Evolutionary conservation across 1,140 invertebrate species (phyloP).

Genomic region (Hermetia illucens): DNA sequence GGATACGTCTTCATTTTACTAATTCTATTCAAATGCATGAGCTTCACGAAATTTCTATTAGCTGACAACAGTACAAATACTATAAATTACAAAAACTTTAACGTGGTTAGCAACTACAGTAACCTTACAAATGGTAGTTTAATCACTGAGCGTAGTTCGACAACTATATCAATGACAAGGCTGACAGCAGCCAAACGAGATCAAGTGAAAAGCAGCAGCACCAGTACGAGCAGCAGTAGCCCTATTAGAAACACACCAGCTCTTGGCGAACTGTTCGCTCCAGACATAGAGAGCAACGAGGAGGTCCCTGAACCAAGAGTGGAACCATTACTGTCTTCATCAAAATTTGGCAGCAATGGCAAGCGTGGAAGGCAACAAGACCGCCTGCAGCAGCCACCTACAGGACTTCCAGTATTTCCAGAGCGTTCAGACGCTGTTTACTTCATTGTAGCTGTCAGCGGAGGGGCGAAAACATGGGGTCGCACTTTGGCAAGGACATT

Average conservation of each 20-base stretch:
- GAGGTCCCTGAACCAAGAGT: neutral
- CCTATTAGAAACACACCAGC: neutral
- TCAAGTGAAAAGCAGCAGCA: slow-evolving; percentile 1
- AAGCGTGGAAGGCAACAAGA: neutral
- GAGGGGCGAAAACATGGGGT: slow-evolving; percentile 7
- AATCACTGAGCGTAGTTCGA: neutral
- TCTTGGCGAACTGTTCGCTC: neutral
- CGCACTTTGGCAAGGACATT: slow-evolving; percentile 5
- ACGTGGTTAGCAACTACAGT: neutral
- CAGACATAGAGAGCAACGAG: no score
- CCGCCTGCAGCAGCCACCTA: neutral
- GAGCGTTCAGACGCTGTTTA: slow-evolving; percentile 7
- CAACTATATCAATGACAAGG: neutral
- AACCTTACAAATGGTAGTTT: neutral
- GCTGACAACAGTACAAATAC: neutral
- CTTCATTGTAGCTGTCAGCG: slow-evolving; percentile 8
- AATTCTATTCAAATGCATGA: neutral
- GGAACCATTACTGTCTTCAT: neutral
- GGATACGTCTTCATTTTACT: slow-evolving; percentile 1
- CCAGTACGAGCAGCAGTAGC: no score
- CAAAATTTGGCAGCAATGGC: neutral
- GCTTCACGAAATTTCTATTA: neutral
- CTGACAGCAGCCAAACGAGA: neutral
- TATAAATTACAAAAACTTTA: neutral
- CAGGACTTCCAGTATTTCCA: slow-evolving; percentile 4